These are phyloP conservation scores for Gyrodactylus salaris DNA, from an alignment of 1,140 invertebrate genomes.

Conservation along the genomic window DNA sequence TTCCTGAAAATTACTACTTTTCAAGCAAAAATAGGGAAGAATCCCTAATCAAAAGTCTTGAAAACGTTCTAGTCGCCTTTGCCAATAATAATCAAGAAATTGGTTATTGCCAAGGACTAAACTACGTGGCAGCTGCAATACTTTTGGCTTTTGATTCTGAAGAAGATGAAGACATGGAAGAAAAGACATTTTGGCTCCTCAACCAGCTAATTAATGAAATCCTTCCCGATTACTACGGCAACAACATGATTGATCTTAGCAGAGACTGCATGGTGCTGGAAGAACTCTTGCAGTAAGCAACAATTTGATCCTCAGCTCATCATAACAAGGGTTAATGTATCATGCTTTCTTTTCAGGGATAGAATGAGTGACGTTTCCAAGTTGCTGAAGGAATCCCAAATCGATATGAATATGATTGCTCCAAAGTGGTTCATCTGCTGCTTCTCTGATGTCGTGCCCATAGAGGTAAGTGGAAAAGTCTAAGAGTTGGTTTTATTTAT, in stretches of 20 bases:
- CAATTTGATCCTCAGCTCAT: not conserved
- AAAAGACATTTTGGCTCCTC: not conserved
- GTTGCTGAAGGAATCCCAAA: not conserved
- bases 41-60: not conserved
- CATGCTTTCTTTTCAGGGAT: not conserved
- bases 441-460: conserved; percentile 53
- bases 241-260: not conserved
- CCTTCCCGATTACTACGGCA: not conserved
- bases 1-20: not conserved
- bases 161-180: not conserved
- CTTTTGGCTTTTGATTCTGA: not conserved
- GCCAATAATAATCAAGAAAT: not conserved
- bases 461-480: conserved; percentile 27
- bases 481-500: not conserved
- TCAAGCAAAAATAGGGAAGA: not conserved
- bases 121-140: not conserved
- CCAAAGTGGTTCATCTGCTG: conserved; percentile 78
- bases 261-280: not conserved
- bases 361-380: not conserved
- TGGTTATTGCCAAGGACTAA: not conserved
- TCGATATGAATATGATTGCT: not conserved
- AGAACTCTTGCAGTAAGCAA: not conserved
- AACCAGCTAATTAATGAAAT: not conserved
- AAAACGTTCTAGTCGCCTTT: not conserved
- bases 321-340: too few species aligned